A percentile compares a stretch with the other conserved stretches of the same genome.
These are phyloP conservation scores for Entomyzon cyanotis DNA, from an alignment of 2,113 vertebrate species.

Conservation along the genomic window DNA sequence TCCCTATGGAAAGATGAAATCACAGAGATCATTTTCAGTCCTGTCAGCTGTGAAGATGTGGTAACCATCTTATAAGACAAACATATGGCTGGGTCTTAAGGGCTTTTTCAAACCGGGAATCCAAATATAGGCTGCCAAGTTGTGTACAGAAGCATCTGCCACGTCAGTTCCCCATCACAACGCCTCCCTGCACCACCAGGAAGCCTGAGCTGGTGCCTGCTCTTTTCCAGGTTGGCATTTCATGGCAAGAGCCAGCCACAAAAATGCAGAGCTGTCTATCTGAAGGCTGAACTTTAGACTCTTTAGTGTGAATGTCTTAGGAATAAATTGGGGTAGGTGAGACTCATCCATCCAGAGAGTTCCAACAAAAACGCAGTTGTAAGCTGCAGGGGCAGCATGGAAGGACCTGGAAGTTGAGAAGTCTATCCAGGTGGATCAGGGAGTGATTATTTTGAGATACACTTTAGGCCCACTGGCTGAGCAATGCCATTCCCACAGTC, in stretches of 20 bases:
- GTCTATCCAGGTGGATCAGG: not conserved
- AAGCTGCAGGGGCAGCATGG: not conserved
- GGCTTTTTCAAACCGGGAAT: not conserved
- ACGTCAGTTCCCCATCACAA: not conserved
- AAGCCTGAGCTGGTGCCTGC: not conserved
- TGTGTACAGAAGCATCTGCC: conserved; percentile 8
- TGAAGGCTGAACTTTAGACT: not conserved
- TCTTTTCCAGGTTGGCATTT: not conserved
- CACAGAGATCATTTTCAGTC: not conserved
- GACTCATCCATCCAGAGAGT: not conserved
- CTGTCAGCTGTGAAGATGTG: not conserved
- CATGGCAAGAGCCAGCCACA: not conserved
- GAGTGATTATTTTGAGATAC: not conserved
- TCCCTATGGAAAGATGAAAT: not conserved
- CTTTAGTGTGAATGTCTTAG: not conserved
- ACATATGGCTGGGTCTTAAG: conserved; percentile 12
- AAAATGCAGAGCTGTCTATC: not conserved
- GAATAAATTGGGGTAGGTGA: not conserved
- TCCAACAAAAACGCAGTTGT: not conserved
- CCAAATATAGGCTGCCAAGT: not conserved
- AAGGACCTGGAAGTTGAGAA: not conserved
- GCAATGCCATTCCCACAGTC: not conserved
- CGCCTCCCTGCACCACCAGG: not conserved
- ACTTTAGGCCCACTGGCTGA: not conserved
- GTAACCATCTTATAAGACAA: not conserved